Conservation (phyloP, 2,797 vertebrate genomes). For the Onychomys torridus region DNA sequence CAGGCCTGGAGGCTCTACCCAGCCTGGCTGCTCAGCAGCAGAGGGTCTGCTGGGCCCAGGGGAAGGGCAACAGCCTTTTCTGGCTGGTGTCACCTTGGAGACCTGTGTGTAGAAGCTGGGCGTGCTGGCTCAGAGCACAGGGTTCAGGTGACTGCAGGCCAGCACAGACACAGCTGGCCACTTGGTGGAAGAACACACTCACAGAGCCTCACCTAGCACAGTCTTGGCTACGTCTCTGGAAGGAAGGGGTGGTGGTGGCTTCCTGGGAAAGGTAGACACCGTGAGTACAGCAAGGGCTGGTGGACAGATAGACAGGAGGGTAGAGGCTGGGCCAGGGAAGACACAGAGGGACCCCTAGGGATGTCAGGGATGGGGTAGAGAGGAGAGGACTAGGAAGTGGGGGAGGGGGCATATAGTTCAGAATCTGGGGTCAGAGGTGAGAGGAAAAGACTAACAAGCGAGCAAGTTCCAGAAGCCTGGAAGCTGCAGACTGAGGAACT, state of each 20-base stretch:
- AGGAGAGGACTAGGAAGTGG: not conserved
- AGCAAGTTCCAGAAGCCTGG: not conserved
- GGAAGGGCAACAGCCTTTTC: not conserved
- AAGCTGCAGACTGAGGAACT: not conserved
- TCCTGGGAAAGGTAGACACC: not conserved
- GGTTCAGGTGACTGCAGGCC: not conserved
- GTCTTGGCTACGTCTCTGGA: not conserved
- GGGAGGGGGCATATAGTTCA: not conserved
- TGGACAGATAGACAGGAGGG: not conserved
- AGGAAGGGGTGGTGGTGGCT: not conserved
- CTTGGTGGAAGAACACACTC: not conserved
- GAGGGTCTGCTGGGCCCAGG: not conserved
- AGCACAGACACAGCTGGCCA: not conserved
- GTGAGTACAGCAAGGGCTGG: not conserved
- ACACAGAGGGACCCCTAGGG: not conserved
- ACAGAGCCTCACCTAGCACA: not conserved
- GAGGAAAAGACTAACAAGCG: fast-evolving
- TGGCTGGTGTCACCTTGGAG: not conserved
- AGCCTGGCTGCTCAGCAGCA: not conserved
- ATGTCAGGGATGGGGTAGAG: too few species aligned
- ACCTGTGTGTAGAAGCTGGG: not conserved
- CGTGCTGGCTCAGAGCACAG: not conserved
- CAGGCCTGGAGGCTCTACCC: not conserved
- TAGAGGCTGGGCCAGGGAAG: not conserved
- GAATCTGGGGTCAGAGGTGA: not conserved